Evolutionary conservation across 2,113 vertebrate genomes (phyloP), one percentile per base, ranked within the genome.

Genomic region (Oriolus oriolus): DNA sequence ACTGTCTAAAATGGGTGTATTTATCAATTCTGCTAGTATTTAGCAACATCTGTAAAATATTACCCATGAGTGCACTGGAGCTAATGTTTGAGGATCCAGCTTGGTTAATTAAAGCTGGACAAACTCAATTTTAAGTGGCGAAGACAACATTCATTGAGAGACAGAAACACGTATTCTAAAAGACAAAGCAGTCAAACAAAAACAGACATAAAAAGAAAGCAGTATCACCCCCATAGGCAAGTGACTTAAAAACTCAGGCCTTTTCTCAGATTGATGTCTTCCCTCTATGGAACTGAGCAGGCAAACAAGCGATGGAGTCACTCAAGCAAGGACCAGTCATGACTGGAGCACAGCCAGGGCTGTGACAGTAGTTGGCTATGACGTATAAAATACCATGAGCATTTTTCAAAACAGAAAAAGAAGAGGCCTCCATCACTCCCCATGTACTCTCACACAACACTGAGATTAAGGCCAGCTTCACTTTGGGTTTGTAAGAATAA

Each of bases 211-310:
- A 54, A 74, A 61, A 69, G 12, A 80, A 74, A 66, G 14, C 52
- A 59, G 10, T 22, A 68, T 45, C 24, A 64, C 31, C 19, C 35
- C 65, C 16, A 44, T 4, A 56, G 35, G 20, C 9, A 71, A 79
- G 41, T 0, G 0, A 23, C 27, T 64, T 37, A 54, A 65, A 84
- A 76, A 65, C 21, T 39, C 0, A 0, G 10, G 19, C 31, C 16
- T 76, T 56, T 74, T 49, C 20, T 82, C 2, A 4, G 21, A 33
- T 30, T 27, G 20, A 4, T 71, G 7, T 37, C 31, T 37, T 70
- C 14, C 10, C 21, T 53, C 31, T 22, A 1, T 0, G 1, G 21
- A 27, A 54, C 27, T 82, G n/a, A 53, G 10, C 1, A 16, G 37
- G 75, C 37, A 84, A 92, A 56, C 3, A 52, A 81, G n/a, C 16